Percentiles rank a stretch among this genome's conserved stretches.
These are phyloP conservation scores for Xestia xanthographa DNA, from an alignment of 2,888 invertebrate genomes.

Conservation along the genomic window DNA sequence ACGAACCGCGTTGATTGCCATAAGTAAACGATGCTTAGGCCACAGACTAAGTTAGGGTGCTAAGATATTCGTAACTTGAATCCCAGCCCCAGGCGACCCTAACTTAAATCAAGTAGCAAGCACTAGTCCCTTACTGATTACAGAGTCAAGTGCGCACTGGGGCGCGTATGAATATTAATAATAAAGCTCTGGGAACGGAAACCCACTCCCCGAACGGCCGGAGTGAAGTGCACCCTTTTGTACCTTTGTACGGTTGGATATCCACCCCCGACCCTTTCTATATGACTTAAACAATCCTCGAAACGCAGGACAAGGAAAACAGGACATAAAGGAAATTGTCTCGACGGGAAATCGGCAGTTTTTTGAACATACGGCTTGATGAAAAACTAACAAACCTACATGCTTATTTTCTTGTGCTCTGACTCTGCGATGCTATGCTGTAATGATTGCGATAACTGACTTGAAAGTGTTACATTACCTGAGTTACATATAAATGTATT, in stretches of 20 bases:
- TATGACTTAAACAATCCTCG: conserved; percentile 6
- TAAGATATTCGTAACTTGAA: conserved; percentile 16
- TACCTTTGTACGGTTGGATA: conserved; percentile 6
- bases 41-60: conserved; percentile 1
- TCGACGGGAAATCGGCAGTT: background rate
- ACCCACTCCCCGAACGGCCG: conserved; percentile 12
- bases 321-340: conserved; percentile 2
- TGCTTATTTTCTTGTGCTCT: background rate
- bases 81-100: background rate
- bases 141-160: conserved; percentile 29
- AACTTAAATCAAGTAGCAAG: conserved; percentile 28
- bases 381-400: background rate
- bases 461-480: conserved; percentile 53
- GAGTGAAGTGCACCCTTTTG: conserved; percentile 37
- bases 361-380: background rate
- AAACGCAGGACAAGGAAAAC: background rate
- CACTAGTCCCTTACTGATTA: conserved; percentile 34
- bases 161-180: conserved; percentile 25
- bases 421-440: conserved; percentile 24
- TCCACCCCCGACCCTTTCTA: background rate
- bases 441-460: conserved; percentile 35
- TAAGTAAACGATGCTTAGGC: background rate
- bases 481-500: conserved; percentile 46
- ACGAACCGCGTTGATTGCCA: background rate
- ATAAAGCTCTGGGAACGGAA: conserved; percentile 1